A percentile compares a stretch with the other conserved stretches of the same genome.
These are phyloP conservation scores for Brenthis daphne DNA, from an alignment of 2,888 invertebrate species.

Conservation along the genomic window DNA sequence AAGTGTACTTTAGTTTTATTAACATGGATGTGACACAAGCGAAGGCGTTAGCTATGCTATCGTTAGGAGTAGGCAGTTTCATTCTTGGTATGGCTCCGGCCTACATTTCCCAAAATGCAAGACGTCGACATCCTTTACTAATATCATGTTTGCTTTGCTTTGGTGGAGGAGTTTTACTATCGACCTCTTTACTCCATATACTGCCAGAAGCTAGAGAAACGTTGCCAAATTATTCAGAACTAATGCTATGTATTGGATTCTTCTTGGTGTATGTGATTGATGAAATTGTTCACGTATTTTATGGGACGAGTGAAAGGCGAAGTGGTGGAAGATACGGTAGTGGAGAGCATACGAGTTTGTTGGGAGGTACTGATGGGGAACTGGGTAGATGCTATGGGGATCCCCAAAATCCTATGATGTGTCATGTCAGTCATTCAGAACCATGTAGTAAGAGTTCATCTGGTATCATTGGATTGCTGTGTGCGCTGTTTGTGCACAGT, in stretches of 20 bases:
- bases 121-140: constrained; percentile 82
- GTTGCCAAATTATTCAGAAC: constrained; percentile 83
- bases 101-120: constrained; percentile 82
- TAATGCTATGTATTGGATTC: constrained; percentile 86
- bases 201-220: constrained; percentile 88
- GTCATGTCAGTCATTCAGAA: constrained; percentile 86
- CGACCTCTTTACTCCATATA: constrained; percentile 90
- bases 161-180: constrained; percentile 90
- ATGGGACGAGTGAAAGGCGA: constrained; percentile 58
- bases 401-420: constrained; percentile 71
- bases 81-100: constrained; percentile 87
- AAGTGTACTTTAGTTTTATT: neutral
- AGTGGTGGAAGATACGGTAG: constrained; percentile 48
- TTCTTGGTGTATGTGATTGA: constrained; percentile 88
- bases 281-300: constrained; percentile 86
- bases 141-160: constrained; percentile 88
- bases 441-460: constrained; percentile 85
- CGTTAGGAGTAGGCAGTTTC: constrained; percentile 86
- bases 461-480: constrained; percentile 85
- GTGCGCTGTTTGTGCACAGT: constrained; percentile 90
- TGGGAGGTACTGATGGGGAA: constrained; percentile 43
- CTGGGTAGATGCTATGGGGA: constrained; percentile 62
- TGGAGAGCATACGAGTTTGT: constrained; percentile 56
- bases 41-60: constrained; percentile 85
- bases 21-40: constrained; percentile 79